These are phyloP conservation scores for Macheiramphus alcinus DNA, from an alignment of 2,113 vertebrate genomes.

Conservation along the genomic window DNA sequence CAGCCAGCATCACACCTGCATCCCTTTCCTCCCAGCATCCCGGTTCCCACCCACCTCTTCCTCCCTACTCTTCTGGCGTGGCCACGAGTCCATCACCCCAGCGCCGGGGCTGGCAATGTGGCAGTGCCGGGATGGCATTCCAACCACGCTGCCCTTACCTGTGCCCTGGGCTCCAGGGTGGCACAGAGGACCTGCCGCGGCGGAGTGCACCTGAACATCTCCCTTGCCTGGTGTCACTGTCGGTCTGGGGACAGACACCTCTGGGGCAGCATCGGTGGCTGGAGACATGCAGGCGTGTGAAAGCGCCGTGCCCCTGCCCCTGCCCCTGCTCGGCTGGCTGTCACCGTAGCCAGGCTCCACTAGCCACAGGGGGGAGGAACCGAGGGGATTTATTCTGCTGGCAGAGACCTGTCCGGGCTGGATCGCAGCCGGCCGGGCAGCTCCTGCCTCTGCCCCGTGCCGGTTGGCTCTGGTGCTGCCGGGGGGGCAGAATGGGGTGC, in stretches of 20 bases:
- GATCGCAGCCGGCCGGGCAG: background rate
- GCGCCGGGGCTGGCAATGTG: fast-evolving
- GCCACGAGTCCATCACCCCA: background rate
- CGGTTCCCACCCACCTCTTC: fast-evolving
- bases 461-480: background rate
- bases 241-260: background rate
- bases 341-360: background rate
- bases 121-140: fast-evolving
- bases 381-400: background rate
- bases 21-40: background rate
- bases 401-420: background rate
- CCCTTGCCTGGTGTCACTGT: background rate
- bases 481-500: no score
- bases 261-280: background rate
- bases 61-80: fast-evolving
- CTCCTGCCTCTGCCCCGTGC: background rate
- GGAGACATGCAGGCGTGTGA: no score
- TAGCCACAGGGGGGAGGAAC: background rate
- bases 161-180: conserved; percentile 44
- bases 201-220: conserved; percentile 49
- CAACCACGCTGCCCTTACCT: background rate
- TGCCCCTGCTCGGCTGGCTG: fast-evolving
- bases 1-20: background rate
- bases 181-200: conserved; percentile 59
- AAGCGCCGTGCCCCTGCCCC: background rate